Evolutionary conservation across 92 coral and sea anemone species (phyloP).

Genomic region (Epizoanthus scotinus): DNA sequence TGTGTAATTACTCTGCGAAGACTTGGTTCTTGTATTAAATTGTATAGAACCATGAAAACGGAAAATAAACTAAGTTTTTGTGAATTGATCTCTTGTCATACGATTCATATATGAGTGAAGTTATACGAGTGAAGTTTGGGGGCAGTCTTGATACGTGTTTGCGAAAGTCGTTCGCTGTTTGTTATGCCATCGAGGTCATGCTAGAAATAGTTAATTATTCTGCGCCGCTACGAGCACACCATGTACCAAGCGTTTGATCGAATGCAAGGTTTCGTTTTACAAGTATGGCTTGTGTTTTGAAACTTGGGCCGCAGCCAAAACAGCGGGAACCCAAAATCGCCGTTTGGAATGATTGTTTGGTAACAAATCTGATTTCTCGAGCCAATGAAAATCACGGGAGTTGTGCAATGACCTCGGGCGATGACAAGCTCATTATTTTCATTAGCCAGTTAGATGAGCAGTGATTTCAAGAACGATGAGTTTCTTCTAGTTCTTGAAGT

Average conservation of each 20-base stretch:
- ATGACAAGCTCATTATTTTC: constrained; percentile 22
- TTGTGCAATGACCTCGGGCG: constrained; percentile 37
- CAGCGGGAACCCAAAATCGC: constrained; percentile 36
- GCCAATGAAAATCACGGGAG: constrained; percentile 26
- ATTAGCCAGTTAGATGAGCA: constrained; percentile 16
- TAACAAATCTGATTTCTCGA: constrained; percentile 32
- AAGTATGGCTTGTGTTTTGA: constrained; percentile 58
- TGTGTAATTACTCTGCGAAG: constrained; percentile 25
- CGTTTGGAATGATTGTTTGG: constrained; percentile 39
- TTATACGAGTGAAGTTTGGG: no score
- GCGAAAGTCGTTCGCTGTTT: no score
- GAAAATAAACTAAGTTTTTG: constrained; percentile 39
- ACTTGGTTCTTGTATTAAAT: constrained; percentile 37
- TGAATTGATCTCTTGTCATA: constrained; percentile 3
- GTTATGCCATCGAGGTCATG: background rate
- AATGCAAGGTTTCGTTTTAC: constrained; percentile 58
- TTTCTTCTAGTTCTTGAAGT: background rate
- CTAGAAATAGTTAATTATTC: background rate
- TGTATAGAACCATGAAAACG: constrained; percentile 31
- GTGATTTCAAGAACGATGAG: background rate
- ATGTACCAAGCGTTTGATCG: background rate
- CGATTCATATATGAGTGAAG: background rate
- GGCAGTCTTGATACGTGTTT: no score
- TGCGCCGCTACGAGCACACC: constrained; percentile 14
- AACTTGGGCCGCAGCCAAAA: constrained; percentile 40